Base-by-base conservation (phyloP, 1,140 invertebrate species). In the Leptopilina clavipes region DNA sequence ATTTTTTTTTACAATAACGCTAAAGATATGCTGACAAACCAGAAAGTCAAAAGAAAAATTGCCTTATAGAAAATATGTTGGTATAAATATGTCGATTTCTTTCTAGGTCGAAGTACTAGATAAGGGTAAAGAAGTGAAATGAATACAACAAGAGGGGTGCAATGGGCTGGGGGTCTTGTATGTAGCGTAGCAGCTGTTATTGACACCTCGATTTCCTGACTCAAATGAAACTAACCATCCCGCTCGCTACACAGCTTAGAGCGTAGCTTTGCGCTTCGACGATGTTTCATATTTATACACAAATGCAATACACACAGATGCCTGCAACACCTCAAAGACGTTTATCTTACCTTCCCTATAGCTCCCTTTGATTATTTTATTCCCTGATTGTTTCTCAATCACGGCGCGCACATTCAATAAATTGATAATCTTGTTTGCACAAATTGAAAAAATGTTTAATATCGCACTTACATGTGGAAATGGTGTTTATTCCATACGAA, bases 141-240 rank as follows among this genome's bases (percentile, higher is more conserved):
- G 82, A 86, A 86, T 85, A 84, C 83, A 86, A 85, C 74, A 54
- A 65, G 81, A 79, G 79, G 82, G 82, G 77, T 84, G 82, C 86
- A 85, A 81, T 84, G 85, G 85, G 83, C 82, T 85, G 86, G 83
- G n/a, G 86, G 82, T 87, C 85, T 86, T 86, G 86, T 87, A 86
- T 89, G 87, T 86, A 88, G 85, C 86, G 85, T 85, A 86, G 88
- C 89, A 90, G 89, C 89, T 90, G 89, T 87, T 89, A 90, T 90
- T 90, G 89, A 90, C 89, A 89, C 88, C 88, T 90, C 87, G 87
- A 89, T 90, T 89, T 87, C 85, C 87, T 86, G 85, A 88, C 88
- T 88, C 87, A 89, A 88, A 89, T 87, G 87, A 86, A 89, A 89
- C 83, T 84, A 88, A 88, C 86, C 84, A 88, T 85, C 86, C 86